A percentile compares a stretch with the other conserved stretches of the same genome.
Evolutionary conservation across 2,113 vertebrate genomes (phyloP).

Genomic region (Conger conger): DNA sequence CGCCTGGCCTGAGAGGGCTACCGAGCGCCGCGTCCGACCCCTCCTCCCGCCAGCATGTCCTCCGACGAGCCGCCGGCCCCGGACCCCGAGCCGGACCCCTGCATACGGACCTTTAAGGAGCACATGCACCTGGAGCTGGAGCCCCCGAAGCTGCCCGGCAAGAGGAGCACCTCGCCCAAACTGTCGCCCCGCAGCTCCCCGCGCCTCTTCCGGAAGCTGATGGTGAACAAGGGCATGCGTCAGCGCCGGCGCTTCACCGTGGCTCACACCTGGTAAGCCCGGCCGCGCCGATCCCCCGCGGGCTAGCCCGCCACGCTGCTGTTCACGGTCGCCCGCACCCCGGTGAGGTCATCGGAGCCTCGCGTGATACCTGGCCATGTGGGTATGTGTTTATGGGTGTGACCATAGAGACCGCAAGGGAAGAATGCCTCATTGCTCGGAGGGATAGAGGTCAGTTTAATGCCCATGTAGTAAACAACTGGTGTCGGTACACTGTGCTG

Average conservation of each 20-base stretch:
- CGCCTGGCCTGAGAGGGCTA: background rate
- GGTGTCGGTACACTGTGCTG: background rate
- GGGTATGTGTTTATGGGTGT: background rate
- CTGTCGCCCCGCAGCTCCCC: slow-evolving; percentile 95
- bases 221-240: slow-evolving; percentile 96
- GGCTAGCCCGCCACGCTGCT: no score
- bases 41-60: slow-evolving; percentile 70
- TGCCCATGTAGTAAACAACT: background rate
- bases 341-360: background rate
- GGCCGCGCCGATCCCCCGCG: background rate
- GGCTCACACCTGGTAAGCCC: slow-evolving; percentile 94
- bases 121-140: slow-evolving; percentile 98
- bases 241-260: slow-evolving; percentile 96
- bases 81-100: slow-evolving; percentile 83
- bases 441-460: background rate
- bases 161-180: slow-evolving; percentile 89
- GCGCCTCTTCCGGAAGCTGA: slow-evolving; percentile 94
- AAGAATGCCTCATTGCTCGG: background rate
- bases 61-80: slow-evolving; percentile 77
- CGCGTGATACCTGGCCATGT: background rate
- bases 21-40: no score
- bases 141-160: slow-evolving; percentile 82
- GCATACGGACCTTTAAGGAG: slow-evolving; percentile 95
- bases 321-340: background rate
- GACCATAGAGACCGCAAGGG: background rate